Conservation (phyloP, 2,113 vertebrate species). For the Hydropotes inermis region DNA sequence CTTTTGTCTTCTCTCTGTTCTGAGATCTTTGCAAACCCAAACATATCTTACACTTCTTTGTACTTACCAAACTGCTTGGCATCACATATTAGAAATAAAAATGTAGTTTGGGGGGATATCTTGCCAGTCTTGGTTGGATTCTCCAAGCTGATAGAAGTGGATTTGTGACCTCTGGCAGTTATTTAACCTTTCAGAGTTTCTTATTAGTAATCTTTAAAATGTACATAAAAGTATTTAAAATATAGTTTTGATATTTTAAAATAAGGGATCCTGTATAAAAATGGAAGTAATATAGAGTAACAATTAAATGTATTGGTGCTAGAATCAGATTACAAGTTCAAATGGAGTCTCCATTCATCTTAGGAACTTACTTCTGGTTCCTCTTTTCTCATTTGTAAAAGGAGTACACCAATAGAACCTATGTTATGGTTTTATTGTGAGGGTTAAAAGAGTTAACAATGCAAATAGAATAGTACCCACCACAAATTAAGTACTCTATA, state of each 20-base stretch:
- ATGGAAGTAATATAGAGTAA: background rate
- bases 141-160: background rate
- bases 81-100: background rate
- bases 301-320: background rate
- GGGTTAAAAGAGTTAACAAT: background rate
- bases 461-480: background rate
- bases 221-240: background rate
- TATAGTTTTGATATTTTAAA: background rate
- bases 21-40: conserved; percentile 1
- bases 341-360: background rate
- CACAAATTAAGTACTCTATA: background rate
- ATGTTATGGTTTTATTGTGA: background rate
- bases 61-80: background rate
- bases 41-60: background rate
- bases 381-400: conserved; percentile 13
- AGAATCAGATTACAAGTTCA: background rate
- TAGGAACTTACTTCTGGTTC: background rate
- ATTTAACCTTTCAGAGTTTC: conserved; percentile 6
- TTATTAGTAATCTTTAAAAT: background rate
- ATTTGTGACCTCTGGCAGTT: background rate
- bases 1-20: background rate
- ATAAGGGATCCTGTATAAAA: background rate
- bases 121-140: background rate
- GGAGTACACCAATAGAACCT: background rate
- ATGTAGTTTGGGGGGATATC: background rate